Evolutionary conservation across 2,797 vertebrate species (phyloP).

Genomic region (Sarcophilus harrisii): DNA sequence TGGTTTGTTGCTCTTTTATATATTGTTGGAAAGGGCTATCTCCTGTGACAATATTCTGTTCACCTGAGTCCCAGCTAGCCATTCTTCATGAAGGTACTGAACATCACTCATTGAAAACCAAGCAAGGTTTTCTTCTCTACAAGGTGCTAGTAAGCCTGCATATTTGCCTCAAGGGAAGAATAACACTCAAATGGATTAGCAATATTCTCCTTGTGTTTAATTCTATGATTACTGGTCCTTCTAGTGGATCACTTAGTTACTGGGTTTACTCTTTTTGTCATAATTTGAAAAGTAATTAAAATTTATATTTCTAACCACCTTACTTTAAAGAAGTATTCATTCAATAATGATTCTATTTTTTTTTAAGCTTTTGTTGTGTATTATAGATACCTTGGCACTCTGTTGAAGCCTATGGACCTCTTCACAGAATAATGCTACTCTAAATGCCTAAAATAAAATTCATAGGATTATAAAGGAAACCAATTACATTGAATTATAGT

Average conservation of each 20-base stretch:
- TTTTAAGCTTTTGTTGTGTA: not conserved
- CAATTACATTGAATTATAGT: not conserved
- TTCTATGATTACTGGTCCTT: not conserved
- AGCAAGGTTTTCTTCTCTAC: not conserved
- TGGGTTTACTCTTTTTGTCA: not conserved
- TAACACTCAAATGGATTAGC: not conserved
- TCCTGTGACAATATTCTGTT: no score
- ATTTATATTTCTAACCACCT: not conserved
- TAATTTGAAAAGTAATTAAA: not conserved
- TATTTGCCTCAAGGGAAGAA: not conserved
- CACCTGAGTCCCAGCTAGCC: not conserved
- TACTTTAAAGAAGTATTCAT: not conserved
- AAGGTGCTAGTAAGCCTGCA: not conserved
- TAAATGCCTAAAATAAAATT: not conserved
- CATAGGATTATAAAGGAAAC: not conserved
- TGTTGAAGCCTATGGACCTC: no score
- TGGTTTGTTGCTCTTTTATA: not conserved
- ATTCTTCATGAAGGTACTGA: not conserved
- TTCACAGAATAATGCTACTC: not conserved
- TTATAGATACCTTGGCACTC: not conserved
- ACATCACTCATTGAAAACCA: not conserved
- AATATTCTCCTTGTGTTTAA: not conserved
- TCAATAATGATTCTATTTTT: not conserved
- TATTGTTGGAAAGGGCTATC: not conserved
- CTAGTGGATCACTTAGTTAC: not conserved